Percentiles rank a stretch among this genome's conserved stretches.
Evolutionary conservation across 2,888 invertebrate genomes (phyloP).

Genomic region (Rhabditophanes sp.): DNA sequence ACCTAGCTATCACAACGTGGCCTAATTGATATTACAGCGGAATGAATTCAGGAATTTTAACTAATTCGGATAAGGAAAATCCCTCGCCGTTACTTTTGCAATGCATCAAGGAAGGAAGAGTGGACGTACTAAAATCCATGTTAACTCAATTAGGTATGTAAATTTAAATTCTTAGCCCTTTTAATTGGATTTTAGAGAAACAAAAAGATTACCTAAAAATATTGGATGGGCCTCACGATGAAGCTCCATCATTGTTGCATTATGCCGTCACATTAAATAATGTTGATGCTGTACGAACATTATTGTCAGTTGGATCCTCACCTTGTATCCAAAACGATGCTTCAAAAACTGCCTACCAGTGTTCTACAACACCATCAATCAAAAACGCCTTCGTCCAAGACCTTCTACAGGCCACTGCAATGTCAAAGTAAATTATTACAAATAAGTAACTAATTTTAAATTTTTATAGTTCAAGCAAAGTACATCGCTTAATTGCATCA

Average conservation of each 20-base stretch:
- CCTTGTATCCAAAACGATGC: constrained; percentile 52
- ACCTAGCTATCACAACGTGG: too few species aligned
- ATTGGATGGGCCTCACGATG: constrained; percentile 27
- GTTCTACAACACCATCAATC: constrained; percentile 48
- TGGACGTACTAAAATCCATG: constrained; percentile 31
- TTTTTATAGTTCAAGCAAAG: constrained; percentile 49
- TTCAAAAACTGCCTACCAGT: constrained; percentile 52
- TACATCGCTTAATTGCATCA: constrained; percentile 52
- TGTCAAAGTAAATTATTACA: constrained; percentile 50
- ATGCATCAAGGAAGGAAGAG: constrained; percentile 23
- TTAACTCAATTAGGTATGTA: constrained; percentile 22
- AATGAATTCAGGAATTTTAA: too few species aligned
- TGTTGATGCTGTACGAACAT: constrained; percentile 49
- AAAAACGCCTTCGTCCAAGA: constrained; percentile 53
- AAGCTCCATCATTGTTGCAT: constrained; percentile 46
- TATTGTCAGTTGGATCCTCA: constrained; percentile 53
- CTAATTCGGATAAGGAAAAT: too few species aligned
- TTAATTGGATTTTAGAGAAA: constrained; percentile 13
- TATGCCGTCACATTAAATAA: constrained; percentile 34
- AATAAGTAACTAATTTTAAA: neutral
- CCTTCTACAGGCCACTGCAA: constrained; percentile 53
- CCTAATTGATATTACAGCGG: too few species aligned
- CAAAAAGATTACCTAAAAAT: constrained; percentile 18
- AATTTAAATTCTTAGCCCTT: neutral
- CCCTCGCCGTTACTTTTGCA: too few species aligned